Evolutionary conservation across 2,113 vertebrate species (phyloP).

Genomic region (Trinectes maculatus): DNA sequence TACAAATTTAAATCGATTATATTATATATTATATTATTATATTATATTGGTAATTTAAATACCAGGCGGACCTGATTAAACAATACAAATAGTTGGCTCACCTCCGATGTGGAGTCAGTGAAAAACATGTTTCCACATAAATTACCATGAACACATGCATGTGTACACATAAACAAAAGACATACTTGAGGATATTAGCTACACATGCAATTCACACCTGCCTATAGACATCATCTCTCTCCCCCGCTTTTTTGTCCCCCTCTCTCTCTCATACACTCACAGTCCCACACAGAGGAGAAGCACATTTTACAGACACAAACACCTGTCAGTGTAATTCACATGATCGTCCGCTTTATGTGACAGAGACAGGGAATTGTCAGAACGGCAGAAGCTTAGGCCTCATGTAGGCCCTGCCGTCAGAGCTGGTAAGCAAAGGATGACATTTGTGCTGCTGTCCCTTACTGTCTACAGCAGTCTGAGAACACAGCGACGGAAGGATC

Average conservation of each 20-base stretch:
- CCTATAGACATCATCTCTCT: conserved; percentile 8
- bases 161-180: conserved; percentile 25
- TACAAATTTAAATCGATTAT: too few species aligned
- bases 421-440: conserved; percentile 61
- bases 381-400: conserved; percentile 59
- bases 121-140: conserved; percentile 60
- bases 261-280: conserved; percentile 9
- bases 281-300: conserved; percentile 2
- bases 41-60: too few species aligned
- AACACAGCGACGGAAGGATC: too few species aligned
- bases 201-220: conserved; percentile 29
- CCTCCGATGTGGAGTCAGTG: conserved; percentile 28
- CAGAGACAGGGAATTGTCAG: conserved; percentile 66
- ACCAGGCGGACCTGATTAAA: too few species aligned
- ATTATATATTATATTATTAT: too few species aligned
- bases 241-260: too few species aligned
- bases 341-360: conserved; percentile 44
- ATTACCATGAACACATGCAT: conserved; percentile 42
- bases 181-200: conserved; percentile 8
- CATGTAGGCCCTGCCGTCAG: conserved; percentile 67
- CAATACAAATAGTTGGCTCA: too few species aligned
- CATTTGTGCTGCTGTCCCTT: conserved; percentile 67
- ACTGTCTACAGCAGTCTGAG: conserved; percentile 36
- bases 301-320: conserved; percentile 26
- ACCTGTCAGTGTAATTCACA: conserved; percentile 58